These are phyloP conservation scores for Brachyrhaphis roseni DNA, from an alignment of 2,797 vertebrate genomes.

Conservation along the genomic window DNA sequence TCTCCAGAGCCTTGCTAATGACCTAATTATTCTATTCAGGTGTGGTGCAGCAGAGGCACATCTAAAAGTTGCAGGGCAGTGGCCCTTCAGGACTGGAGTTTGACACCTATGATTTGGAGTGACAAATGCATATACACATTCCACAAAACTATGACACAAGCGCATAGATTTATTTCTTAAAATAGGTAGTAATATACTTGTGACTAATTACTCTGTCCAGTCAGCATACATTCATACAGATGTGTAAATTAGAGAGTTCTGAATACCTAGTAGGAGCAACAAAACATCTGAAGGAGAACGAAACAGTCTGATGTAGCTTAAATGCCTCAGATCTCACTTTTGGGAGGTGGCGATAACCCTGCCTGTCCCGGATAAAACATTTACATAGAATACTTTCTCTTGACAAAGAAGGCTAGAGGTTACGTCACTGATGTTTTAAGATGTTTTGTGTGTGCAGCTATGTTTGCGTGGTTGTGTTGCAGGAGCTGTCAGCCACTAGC, in stretches of 20 bases:
- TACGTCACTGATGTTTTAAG: constrained; percentile 43
- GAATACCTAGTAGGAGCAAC: background rate
- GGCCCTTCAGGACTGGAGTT: no score
- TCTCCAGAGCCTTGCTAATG: no score
- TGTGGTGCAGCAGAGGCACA: no score
- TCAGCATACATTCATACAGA: background rate
- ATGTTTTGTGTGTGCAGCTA: constrained; percentile 23
- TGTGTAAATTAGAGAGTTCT: background rate
- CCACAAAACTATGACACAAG: background rate
- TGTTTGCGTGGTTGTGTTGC: constrained; percentile 25
- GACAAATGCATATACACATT: background rate
- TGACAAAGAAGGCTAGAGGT: constrained; percentile 68
- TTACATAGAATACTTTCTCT: constrained; percentile 55
- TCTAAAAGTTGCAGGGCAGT: no score
- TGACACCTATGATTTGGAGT: background rate
- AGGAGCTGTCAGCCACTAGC: constrained; percentile 55
- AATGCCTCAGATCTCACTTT: constrained; percentile 44
- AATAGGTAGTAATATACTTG: no score
- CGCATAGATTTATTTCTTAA: background rate
- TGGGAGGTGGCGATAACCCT: constrained; percentile 27
- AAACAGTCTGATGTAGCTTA: constrained; percentile 41
- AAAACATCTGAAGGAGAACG: constrained; percentile 41
- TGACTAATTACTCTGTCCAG: background rate
- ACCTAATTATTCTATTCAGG: no score
- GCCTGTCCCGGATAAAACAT: constrained; percentile 55